A percentile compares a stretch with the other conserved stretches of the same genome.
These are phyloP conservation scores for Puntigrus tetrazona DNA, from an alignment of 2,113 vertebrate genomes.

Conservation along the genomic window DNA sequence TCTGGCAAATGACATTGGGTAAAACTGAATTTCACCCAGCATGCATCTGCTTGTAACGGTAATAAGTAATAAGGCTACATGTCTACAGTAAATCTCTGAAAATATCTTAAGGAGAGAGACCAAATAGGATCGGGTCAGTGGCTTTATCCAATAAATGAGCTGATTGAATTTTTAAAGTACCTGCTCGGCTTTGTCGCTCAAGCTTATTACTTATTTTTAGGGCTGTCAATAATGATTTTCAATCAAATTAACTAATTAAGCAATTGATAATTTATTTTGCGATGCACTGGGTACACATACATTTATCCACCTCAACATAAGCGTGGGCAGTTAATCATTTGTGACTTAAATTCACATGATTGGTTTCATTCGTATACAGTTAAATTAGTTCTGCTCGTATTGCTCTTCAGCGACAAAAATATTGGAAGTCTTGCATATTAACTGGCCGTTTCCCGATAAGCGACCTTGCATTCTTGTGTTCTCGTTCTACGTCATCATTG, in stretches of 20 bases:
- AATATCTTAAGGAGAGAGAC: neutral
- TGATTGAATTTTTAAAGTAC: neutral
- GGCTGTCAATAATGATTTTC: neutral
- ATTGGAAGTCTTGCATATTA: no score
- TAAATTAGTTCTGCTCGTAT: no score
- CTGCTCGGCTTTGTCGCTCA: neutral
- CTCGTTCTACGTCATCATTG: no score
- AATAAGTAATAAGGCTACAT: neutral
- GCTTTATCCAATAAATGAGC: neutral
- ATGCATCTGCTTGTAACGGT: neutral
- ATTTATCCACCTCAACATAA: neutral
- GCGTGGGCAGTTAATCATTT: neutral
- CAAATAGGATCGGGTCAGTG: neutral
- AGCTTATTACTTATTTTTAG: neutral
- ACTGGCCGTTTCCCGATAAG: no score
- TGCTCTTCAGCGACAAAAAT: no score
- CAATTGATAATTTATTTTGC: neutral
- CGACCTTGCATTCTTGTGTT: no score
- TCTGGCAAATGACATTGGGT: slow-evolving; percentile 27
- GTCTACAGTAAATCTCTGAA: neutral
- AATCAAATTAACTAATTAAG: neutral
- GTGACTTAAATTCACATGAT: neutral
- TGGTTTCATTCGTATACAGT: neutral
- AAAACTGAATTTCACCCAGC: neutral
- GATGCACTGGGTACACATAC: neutral